Evolutionary conservation across 2,113 vertebrate species (phyloP), one percentile per base, ranked within the genome.

Genomic region (Entelurus aequoreus): DNA sequence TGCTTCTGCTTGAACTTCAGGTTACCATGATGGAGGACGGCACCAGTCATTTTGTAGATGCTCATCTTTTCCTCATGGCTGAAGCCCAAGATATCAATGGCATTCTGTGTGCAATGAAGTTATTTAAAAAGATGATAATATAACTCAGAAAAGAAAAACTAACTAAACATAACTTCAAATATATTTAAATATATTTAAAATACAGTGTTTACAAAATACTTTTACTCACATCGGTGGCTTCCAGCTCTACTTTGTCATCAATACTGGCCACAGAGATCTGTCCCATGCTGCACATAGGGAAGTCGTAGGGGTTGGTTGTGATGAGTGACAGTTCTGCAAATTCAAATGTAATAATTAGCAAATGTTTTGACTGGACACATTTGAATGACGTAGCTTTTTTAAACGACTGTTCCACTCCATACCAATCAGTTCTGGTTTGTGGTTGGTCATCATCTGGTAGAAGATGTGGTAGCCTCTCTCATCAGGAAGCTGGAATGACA

Each of bases 1-100:
- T 95, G 94, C 77, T 93, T 95, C 77, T 94, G 92, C 74, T 95
- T 95, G 85, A 93, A 95, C 78, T 90, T 94, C 94, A 95, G 91
- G 81, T 95, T 95, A 35, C 79, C 77, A 14, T 79, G 65, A 56
- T 81, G 80, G 38, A 85, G 58, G 44, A 86, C 86, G 54, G 84
- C 86, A 74, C 84, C 87, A 21, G 87, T 88, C 74, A 87, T 64
- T 55, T 86, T 89, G 72, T 87, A 89, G 76, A 89, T 89, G 81
- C 73, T 71, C 6, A 82, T 63, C 69, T 89, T 89, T 63, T 89
- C 87, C 50, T 89, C 86, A 72, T 0, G 0, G 9, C 0, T 80
- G 76, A 89, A 89, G 63, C 87, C 87, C 65, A 89, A 72, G 54
- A 87, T 89, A 62, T 88, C 84, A 74, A 89, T 89, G 10, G 87